Evolutionary conservation across 1,140 invertebrate species (phyloP), one percentile per base, ranked within the genome.

Genomic region (Chironomus striatipennis): DNA sequence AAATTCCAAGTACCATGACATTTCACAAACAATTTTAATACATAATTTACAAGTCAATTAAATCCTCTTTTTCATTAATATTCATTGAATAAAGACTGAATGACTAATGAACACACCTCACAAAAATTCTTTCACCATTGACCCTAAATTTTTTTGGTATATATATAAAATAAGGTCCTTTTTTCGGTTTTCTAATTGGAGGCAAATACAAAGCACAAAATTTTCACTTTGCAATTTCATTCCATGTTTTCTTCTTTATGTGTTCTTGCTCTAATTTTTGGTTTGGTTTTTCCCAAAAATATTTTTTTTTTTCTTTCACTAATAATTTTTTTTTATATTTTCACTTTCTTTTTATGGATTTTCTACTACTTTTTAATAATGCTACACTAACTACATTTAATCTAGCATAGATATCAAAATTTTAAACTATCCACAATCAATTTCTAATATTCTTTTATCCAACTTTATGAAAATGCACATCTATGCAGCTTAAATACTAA

Each of bases 141-240:
- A 57, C 47, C 47, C 47, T 57, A 57, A 57, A 34, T 34, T 2
- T 34, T 34, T 57, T n/a, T 57, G 47, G n/a, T 12, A 15, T 57
- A 47, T 47, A 15, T 12, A 57, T 15, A 12, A 57, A 57, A 57
- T n/a, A 57, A 57, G n/a, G 47, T 57, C n/a, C 12, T 57, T 15
- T n/a, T 34, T 57, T n/a, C 15, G 47, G n/a, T n/a, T 15, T 57
- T 57, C 47, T 57, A n/a, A 70, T 70, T 70, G 5, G n/a, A 70
- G 65, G 65, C 65, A 20, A 70, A 21, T 21, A 70, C 65, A 70
- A 70, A 70, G 65, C 20, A 70, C 47, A 70, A 18, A 70, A 70
- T 70, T 70, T 70, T 70, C 65, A 21, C 17, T 20, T 70, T 34
- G 24, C 24, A 34, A 34, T 34, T 70, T 21, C 65, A 70, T 70